A percentile compares a stretch with the other conserved stretches of the same genome.
Evolutionary conservation across 2,113 vertebrate genomes (phyloP).

Genomic region (Miniopterus natalensis): DNA sequence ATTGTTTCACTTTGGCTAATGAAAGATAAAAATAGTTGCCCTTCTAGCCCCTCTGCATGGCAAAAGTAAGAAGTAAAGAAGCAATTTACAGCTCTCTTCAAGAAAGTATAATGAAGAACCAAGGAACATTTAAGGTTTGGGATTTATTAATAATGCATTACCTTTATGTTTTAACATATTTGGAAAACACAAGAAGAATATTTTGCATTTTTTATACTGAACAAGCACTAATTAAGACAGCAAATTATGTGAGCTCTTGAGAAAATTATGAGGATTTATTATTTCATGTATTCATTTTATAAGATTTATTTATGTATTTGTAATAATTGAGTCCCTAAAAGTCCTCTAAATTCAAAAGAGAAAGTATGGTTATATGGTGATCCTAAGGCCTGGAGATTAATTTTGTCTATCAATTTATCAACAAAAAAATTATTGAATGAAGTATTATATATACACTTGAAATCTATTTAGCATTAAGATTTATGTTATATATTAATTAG

Average conservation of each 20-base stretch:
- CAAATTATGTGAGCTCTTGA: not conserved
- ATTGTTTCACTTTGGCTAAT: not conserved
- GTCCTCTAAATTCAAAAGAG: not conserved
- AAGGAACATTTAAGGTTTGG: not conserved
- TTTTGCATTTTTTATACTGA: not conserved
- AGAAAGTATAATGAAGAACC: not conserved
- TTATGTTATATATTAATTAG: not conserved
- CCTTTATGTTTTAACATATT: conserved; percentile 17
- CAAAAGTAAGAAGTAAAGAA: not conserved
- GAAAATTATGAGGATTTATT: not conserved
- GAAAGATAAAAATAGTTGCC: conserved; percentile 2
- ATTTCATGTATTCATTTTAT: not conserved
- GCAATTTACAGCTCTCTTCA: not conserved
- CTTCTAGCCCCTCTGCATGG: not conserved
- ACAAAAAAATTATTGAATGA: not conserved
- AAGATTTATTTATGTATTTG: not conserved
- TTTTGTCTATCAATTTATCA: not conserved
- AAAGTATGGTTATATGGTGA: not conserved
- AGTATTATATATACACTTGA: not conserved
- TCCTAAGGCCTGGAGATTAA: not conserved
- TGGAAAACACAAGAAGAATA: not conserved
- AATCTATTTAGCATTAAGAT: not conserved
- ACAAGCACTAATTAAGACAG: not conserved
- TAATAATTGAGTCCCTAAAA: not conserved
- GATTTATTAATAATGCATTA: not conserved